phyloP scores from a whole-genome alignment of 2,888 invertebrate genomes.

The Meiosimyza platycephala region DNA sequence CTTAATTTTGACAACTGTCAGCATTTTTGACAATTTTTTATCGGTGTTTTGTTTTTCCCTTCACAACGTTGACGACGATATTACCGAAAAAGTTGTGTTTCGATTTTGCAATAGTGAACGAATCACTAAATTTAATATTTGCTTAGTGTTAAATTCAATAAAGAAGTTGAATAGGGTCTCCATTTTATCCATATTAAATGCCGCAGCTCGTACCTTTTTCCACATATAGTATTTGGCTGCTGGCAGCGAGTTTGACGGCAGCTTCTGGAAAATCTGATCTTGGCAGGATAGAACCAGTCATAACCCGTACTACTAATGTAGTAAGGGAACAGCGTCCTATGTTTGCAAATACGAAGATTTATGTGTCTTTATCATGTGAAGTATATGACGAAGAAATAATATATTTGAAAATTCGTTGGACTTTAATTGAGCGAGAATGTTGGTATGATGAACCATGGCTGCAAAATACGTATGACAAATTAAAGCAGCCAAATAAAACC shows the following conservation, averaged over 20 bases:
- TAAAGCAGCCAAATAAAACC: constrained; percentile 45
- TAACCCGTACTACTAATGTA: constrained; percentile 69
- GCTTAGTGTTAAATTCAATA: neutral
- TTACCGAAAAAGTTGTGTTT: constrained; percentile 21
- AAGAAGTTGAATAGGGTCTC: neutral
- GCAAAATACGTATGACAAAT: constrained; percentile 40
- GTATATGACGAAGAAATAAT: constrained; percentile 47
- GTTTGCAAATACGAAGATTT: constrained; percentile 78
- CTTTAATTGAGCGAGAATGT: constrained; percentile 71
- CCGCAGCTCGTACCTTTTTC: constrained; percentile 5
- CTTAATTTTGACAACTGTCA: too few species aligned
- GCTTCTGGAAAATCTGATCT: constrained; percentile 67
- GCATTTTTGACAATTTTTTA: too few species aligned
- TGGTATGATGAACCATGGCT: constrained; percentile 67
- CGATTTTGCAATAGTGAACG: neutral
- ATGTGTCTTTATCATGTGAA: constrained; percentile 71
- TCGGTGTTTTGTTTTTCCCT: too few species aligned
- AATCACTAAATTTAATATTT: neutral
- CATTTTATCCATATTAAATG: constrained; percentile 9
- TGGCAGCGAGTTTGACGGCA: constrained; percentile 10
- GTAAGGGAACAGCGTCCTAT: constrained; percentile 70
- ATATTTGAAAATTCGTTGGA: constrained; percentile 69
- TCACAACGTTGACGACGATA: constrained; percentile 34
- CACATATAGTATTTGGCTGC: constrained; percentile 10
- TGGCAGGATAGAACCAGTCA: constrained; percentile 75